phyloP scores from a whole-genome alignment of 2,113 vertebrate species.

The Thamnophis sirtalis region DNA sequence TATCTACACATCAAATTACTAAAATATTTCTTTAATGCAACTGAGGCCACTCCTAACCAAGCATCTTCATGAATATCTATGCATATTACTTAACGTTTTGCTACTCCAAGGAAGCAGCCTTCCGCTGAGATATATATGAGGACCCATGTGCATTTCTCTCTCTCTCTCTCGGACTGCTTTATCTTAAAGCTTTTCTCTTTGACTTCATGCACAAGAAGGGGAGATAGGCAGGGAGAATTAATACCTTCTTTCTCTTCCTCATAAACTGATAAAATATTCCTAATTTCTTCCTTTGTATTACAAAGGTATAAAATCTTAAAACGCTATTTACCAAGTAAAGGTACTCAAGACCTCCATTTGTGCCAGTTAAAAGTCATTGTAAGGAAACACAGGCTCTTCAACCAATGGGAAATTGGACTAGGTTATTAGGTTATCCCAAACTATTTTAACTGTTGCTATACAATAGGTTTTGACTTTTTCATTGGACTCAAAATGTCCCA shows the following conservation, averaged over 20 bases:
- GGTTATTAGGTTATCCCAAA: not conserved
- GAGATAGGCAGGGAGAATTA: not conserved
- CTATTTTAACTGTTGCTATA: not conserved
- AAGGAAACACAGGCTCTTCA: not conserved
- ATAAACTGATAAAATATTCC: not conserved
- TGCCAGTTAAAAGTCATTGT: not conserved
- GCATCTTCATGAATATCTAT: not conserved
- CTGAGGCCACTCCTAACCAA: constrained; percentile 29
- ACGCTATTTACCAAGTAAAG: not conserved
- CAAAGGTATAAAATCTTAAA: not conserved
- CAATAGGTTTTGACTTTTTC: not conserved
- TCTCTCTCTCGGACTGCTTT: not conserved
- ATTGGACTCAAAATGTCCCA: not conserved
- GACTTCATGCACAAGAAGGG: not conserved
- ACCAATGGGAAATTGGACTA: not conserved
- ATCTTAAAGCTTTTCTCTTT: not conserved
- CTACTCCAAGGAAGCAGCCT: not conserved
- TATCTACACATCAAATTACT: constrained; percentile 64
- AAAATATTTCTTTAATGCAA: constrained; percentile 57
- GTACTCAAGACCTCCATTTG: not conserved
- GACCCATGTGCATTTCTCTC: not conserved
- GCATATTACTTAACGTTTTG: not conserved
- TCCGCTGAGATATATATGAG: not conserved
- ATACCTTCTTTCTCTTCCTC: not conserved
- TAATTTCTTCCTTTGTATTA: not conserved